Conservation (phyloP, 2,888 invertebrate genomes). For the Steinernema carpocapsae region DNA sequence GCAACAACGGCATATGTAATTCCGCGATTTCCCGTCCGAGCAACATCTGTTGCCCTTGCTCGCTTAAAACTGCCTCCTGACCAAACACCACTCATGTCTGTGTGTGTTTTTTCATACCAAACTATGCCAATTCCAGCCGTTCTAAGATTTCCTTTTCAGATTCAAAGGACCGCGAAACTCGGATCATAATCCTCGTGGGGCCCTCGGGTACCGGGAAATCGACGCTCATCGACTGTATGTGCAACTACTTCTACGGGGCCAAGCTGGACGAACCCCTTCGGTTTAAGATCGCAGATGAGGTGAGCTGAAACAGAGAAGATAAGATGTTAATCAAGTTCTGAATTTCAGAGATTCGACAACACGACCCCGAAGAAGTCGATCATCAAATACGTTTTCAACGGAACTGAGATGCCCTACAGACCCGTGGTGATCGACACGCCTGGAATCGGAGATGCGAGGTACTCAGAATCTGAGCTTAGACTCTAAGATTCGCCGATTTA, state of each 20-base stretch:
- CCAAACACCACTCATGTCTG: neutral
- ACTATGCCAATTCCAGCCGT: neutral
- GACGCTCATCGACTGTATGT: constrained; percentile 57
- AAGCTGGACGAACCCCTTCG: constrained; percentile 42
- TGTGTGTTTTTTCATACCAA: neutral
- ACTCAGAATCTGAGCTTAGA: neutral
- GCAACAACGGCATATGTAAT: no score
- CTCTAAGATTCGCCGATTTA: neutral
- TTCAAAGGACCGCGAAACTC: constrained; percentile 45
- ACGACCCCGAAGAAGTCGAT: constrained; percentile 52
- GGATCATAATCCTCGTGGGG: constrained; percentile 54
- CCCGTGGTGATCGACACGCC: constrained; percentile 59
- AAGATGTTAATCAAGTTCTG: neutral
- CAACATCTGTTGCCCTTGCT: no score
- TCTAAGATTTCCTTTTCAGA: constrained; percentile 42
- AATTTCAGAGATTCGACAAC: constrained; percentile 52
- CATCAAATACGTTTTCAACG: constrained; percentile 58
- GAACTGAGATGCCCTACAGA: constrained; percentile 48
- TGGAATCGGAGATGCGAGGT: constrained; percentile 47
- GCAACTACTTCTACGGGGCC: constrained; percentile 58
- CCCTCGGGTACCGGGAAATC: constrained; percentile 52
- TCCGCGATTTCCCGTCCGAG: no score
- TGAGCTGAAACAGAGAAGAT: constrained; percentile 30
- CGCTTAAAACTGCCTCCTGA: neutral
- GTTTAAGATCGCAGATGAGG: constrained; percentile 58